These are phyloP conservation scores for Drosophila carrolli DNA, from an alignment of 1,140 invertebrate genomes.

Conservation along the genomic window DNA sequence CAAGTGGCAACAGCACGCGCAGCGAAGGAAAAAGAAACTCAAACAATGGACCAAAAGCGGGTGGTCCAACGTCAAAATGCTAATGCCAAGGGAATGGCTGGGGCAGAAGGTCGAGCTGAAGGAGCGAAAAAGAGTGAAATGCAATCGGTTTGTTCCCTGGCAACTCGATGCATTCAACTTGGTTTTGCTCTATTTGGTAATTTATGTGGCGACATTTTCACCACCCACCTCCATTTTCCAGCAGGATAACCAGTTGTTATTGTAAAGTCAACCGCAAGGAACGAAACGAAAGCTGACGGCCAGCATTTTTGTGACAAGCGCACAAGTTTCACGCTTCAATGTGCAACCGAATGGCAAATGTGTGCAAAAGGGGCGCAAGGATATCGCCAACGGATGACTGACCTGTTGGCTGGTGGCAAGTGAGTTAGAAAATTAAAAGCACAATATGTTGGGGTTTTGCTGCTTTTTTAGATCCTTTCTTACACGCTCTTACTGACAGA, in stretches of 20 bases:
- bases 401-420: constrained; percentile 34
- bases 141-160: constrained; percentile 51
- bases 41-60: constrained; percentile 5
- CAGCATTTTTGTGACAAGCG: constrained; percentile 79
- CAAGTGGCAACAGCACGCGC: constrained; percentile 64
- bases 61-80: constrained; percentile 46
- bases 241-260: neutral
- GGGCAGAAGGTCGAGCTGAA: constrained; percentile 2
- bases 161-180: constrained; percentile 48
- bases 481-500: constrained; percentile 3
- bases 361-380: neutral
- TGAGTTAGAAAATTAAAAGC: constrained; percentile 58
- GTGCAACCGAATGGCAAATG: constrained; percentile 56
- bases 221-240: constrained; percentile 3
- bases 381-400: constrained; percentile 37
- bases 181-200: constrained; percentile 64
- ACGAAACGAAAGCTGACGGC: constrained; percentile 67
- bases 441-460: constrained; percentile 63
- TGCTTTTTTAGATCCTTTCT: constrained; percentile 7
- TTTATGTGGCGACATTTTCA: constrained; percentile 67
- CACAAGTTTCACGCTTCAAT: constrained; percentile 78
- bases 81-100: constrained; percentile 42
- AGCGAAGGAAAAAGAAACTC: constrained; percentile 2
- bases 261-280: constrained; percentile 39
- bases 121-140: constrained; percentile 33